A percentile compares a stretch with the other conserved stretches of the same genome.
Evolutionary conservation across 2,888 invertebrate genomes (phyloP).

Genomic region (Bhutanitis thaidina): DNA sequence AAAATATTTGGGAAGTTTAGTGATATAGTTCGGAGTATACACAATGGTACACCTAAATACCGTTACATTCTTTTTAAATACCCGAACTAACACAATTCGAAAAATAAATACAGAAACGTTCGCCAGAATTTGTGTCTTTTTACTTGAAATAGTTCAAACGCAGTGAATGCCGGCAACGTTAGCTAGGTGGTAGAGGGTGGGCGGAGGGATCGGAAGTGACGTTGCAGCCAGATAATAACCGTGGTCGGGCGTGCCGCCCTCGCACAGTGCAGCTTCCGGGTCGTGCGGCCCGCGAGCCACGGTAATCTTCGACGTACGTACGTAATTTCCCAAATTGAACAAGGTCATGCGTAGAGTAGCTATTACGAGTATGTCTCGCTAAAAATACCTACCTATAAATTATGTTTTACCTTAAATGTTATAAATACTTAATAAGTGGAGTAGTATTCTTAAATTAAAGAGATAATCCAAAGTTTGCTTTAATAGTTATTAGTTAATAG

Average conservation of each 20-base stretch:
- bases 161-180: conserved; percentile 17
- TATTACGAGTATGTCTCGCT: no score
- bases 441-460: no score
- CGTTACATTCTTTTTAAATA: conserved; percentile 5
- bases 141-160: conserved; percentile 12
- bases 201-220: conserved; percentile 62
- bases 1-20: no score
- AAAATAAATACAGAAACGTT: conserved; percentile 16
- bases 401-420: no score
- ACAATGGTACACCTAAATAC: no score
- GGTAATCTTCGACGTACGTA: conserved; percentile 73
- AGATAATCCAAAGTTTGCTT: no score
- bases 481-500: no score
- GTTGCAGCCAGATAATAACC: conserved; percentile 71
- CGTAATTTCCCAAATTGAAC: conserved; percentile 64
- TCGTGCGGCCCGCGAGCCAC: conserved; percentile 52
- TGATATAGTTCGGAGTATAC: no score
- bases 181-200: conserved; percentile 25
- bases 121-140: conserved; percentile 11
- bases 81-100: conserved; percentile 6
- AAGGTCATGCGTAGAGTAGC: conserved; percentile 37
- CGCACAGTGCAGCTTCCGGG: conserved; percentile 67
- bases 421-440: no score
- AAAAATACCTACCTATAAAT: no score
- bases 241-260: conserved; percentile 53